phyloP scores from a whole-genome alignment of 2,888 invertebrate genomes.

The Dicycla oo region DNA sequence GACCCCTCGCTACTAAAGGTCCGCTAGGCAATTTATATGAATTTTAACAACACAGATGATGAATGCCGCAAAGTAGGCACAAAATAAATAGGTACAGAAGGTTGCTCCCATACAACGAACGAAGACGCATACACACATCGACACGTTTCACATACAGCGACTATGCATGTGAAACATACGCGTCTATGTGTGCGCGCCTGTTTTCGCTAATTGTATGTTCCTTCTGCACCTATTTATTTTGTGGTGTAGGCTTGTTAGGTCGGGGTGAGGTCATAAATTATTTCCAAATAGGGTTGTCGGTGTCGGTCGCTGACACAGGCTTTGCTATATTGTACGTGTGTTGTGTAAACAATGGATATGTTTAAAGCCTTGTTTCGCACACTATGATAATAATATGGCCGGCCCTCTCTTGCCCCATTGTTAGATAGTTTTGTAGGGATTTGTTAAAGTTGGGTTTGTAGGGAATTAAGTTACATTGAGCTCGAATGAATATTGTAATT shows the following conservation, averaged over 20 bases:
- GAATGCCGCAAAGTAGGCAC: conserved; percentile 49
- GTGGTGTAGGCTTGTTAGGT: conserved; percentile 53
- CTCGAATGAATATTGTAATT: conserved; percentile 2
- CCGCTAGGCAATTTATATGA: conserved; percentile 64
- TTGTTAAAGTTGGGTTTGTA: conserved; percentile 45
- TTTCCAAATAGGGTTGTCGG: conserved; percentile 62
- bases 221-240: conserved; percentile 38
- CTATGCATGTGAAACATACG: not conserved
- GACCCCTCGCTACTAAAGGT: conserved; percentile 28
- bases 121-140: not conserved
- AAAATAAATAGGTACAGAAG: conserved; percentile 2
- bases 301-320: conserved; percentile 57
- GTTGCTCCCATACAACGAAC: not conserved
- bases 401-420: conserved; percentile 54
- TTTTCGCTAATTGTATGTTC: not conserved
- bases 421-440: conserved; percentile 50
- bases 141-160: not conserved
- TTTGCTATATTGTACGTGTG: conserved; percentile 53
- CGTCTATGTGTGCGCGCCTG: not conserved
- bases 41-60: conserved; percentile 66
- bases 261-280: conserved; percentile 67
- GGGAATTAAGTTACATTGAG: conserved; percentile 33
- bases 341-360: conserved; percentile 47
- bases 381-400: conserved; percentile 41
- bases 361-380: conserved; percentile 43